A percentile compares a stretch with the other conserved stretches of the same genome.
Conservation (phyloP, 2,888 invertebrate genomes). For the Mamestra brassicae region DNA sequence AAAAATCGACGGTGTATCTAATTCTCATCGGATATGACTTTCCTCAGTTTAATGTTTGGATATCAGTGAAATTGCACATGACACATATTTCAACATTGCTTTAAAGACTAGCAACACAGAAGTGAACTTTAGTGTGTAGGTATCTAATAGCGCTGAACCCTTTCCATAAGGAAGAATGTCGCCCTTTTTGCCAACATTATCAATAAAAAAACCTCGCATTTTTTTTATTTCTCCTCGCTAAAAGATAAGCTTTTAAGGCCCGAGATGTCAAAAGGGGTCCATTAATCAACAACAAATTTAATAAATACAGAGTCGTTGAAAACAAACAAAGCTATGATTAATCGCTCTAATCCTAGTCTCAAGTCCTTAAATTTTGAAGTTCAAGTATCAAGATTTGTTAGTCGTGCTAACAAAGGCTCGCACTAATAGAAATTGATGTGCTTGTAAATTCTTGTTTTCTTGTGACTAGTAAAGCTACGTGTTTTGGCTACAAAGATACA, state of each 20-base stretch:
- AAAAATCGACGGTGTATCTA: too few relatives aligned
- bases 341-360: slow-evolving; percentile 27
- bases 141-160: not conserved
- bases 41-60: not conserved
- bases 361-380: slow-evolving; percentile 35
- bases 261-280: slow-evolving; percentile 39
- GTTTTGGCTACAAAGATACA: not conserved
- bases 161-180: not conserved
- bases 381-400: slow-evolving; percentile 25
- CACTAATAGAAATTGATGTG: slow-evolving; percentile 14
- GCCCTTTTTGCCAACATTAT: not conserved
- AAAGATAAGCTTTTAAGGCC: slow-evolving; percentile 10
- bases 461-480: not conserved
- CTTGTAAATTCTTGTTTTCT: too few relatives aligned
- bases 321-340: slow-evolving; percentile 52
- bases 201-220: not conserved
- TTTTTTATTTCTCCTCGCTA: not conserved
- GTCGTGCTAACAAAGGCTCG: not conserved
- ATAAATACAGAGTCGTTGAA: slow-evolving; percentile 51
- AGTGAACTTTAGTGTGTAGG: not conserved
- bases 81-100: not conserved
- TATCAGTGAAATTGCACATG: not conserved
- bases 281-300: slow-evolving; percentile 57
- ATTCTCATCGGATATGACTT: not conserved
- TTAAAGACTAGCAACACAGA: not conserved